Evolutionary conservation across 2,797 vertebrate species (phyloP), one percentile per base, ranked within the genome.

Genomic region (Botia kubotai): DNA sequence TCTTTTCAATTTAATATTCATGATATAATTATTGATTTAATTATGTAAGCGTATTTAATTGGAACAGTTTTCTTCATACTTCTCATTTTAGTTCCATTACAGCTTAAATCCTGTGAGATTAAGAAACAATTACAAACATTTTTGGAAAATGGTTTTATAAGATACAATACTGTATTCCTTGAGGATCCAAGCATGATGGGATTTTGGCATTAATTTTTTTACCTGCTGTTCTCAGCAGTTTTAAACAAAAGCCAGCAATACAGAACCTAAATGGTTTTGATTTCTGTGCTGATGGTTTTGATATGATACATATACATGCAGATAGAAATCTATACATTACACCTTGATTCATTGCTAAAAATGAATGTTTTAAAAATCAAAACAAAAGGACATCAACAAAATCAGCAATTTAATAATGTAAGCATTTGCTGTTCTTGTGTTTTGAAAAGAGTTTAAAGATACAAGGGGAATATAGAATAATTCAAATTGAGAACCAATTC

Each of bases 41-140:
- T 93, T 91, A 93, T 91, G 52, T 33, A 80, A 89, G 88, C 87
- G 83, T 67, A 90, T 91, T 92, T 91, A 90, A 93, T 92, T 91
- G 87, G 85, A 72, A 87, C 36, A 86, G 86, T 83, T 66, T 21
- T 71, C 90, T 91, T 92, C 89, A 90, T 90, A 90, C 90, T 88
- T 62, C 12, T 62, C 89, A 83, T 87, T 86, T 91, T 90, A 92
- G 89, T 89, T 88, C 87, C 89, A 89, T 81, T 82, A 84, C 63
- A 43, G 52, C n/a, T 86, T 77, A 53, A 74, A 88, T 88, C 90
- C 89, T 87, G 70, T 79, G 91, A 90, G 92, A 77, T 87, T 82
- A 69, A 80, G 89, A 92, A 91, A 92, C 90, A 89, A 93, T 92
- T 92, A 91, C 83, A 88, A 89, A 78, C 82, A 83, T 86, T 81